Evolutionary conservation across 2,797 vertebrate genomes (phyloP).

Genomic region (Malurus splendens): DNA sequence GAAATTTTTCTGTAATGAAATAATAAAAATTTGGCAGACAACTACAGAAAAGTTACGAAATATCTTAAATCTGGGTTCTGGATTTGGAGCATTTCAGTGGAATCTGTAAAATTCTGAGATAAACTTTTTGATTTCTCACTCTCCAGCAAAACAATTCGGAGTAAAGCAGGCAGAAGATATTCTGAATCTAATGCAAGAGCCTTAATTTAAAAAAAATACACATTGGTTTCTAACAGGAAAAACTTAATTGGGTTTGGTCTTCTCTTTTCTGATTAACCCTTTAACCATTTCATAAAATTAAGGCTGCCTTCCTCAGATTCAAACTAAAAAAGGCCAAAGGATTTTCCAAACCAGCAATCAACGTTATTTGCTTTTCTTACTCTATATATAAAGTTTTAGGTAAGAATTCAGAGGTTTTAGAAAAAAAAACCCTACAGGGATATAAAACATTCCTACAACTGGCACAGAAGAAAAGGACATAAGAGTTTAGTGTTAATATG

Average conservation of each 20-base stretch:
- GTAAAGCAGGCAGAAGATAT: not conserved
- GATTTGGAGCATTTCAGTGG: not conserved
- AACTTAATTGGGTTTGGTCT: not conserved
- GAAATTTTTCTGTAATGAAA: not conserved
- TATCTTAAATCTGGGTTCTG: not conserved
- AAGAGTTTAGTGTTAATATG: rapidly evolving
- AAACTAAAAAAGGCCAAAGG: not conserved
- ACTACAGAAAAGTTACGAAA: rapidly evolving
- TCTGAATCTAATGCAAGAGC: not conserved
- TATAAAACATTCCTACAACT: not conserved
- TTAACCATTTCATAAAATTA: not conserved
- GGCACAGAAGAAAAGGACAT: not conserved
- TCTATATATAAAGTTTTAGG: not conserved
- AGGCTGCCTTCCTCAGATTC: not conserved
- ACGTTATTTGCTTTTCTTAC: not conserved
- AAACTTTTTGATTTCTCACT: not conserved
- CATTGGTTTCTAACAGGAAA: not conserved
- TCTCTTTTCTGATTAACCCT: not conserved
- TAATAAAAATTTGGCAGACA: not conserved
- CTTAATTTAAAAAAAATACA: not conserved
- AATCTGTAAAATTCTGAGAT: not conserved
- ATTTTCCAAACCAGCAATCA: not conserved
- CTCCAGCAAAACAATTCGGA: not conserved
- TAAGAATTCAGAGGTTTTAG: not conserved
- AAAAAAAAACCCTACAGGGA: not conserved